Percentiles rank a stretch among this genome's conserved stretches.
Evolutionary conservation across 2,797 vertebrate species (phyloP).

Genomic region (Lagocephalus sceleratus): DNA sequence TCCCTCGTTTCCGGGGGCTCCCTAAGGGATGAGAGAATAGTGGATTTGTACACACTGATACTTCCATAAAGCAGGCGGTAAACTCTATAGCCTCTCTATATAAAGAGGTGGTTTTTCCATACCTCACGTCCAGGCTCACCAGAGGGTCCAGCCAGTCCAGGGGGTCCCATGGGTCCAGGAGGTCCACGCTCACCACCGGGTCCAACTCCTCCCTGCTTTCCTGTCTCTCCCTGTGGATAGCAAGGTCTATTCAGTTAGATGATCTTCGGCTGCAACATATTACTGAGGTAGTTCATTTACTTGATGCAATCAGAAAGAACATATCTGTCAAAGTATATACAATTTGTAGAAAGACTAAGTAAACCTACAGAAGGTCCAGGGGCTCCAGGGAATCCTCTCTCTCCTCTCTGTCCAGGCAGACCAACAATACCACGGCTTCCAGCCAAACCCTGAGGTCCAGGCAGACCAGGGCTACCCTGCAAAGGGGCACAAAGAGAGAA

Average conservation of each 20-base stretch:
- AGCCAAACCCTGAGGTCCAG: constrained; percentile 89
- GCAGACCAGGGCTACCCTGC: constrained; percentile 84
- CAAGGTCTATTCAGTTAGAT: constrained; percentile 6
- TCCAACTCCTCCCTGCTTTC: constrained; percentile 88
- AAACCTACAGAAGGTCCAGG: constrained; percentile 86
- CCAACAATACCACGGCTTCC: constrained; percentile 94
- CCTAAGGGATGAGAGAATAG: constrained; percentile 68
- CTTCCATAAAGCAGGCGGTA: background rate
- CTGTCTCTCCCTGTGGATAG: constrained; percentile 83
- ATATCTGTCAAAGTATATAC: background rate
- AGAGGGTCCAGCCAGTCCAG: constrained; percentile 87
- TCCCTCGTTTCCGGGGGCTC: constrained; percentile 89
- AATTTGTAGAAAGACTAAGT: background rate
- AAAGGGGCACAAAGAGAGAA: constrained; percentile 15
- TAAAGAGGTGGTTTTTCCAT: constrained; percentile 21
- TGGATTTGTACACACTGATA: background rate
- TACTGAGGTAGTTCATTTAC: background rate
- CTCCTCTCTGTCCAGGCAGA: constrained; percentile 92
- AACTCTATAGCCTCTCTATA: background rate
- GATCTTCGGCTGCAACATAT: background rate
- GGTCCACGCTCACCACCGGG: constrained; percentile 90
- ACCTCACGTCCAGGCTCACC: constrained; percentile 98
- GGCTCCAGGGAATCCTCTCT: constrained; percentile 91
- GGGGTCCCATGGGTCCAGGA: constrained; percentile 89
- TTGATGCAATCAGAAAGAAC: background rate